phyloP scores from a whole-genome alignment of 2,113 vertebrate species.

The Psophia crepitans region DNA sequence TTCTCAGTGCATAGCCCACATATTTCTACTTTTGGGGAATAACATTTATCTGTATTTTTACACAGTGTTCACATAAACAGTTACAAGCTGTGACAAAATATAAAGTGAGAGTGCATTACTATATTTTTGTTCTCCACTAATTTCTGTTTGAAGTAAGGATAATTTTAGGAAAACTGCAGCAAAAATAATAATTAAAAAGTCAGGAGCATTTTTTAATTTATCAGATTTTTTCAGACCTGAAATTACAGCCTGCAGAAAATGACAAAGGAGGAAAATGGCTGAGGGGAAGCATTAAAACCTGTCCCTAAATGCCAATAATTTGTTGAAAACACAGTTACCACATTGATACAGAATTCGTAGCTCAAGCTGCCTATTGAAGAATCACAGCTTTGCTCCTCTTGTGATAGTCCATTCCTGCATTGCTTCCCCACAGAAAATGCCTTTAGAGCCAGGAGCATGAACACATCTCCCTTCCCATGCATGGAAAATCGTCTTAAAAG shows the following conservation, averaged over 20 bases:
- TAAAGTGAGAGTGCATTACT: slow-evolving; percentile 43
- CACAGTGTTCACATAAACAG: slow-evolving; percentile 12
- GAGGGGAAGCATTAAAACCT: not conserved
- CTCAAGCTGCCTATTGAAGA: not conserved
- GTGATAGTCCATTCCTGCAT: not conserved
- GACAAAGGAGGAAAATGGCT: not conserved
- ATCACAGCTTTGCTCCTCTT: not conserved
- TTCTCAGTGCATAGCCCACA: slow-evolving; percentile 15
- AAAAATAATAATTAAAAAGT: not conserved
- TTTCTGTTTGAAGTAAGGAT: not conserved
- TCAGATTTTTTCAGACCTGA: not conserved
- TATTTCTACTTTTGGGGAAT: slow-evolving; percentile 38
- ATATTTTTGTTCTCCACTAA: not conserved
- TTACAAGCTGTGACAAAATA: slow-evolving; percentile 41
- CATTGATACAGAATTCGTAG: not conserved
- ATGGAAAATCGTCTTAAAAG: not conserved
- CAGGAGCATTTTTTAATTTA: not conserved
- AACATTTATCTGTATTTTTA: slow-evolving; percentile 42
- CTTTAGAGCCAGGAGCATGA: not conserved
- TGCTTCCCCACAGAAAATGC: not conserved
- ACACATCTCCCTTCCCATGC: not conserved
- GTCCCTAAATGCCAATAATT: not conserved
- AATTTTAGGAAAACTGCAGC: not conserved
- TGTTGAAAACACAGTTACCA: not conserved
- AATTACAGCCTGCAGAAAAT: not conserved